Percentiles rank a stretch among this genome's conserved stretches.
Evolutionary conservation across 2,113 vertebrate species (phyloP).

Genomic region (Reinhardtius hippoglossoides): DNA sequence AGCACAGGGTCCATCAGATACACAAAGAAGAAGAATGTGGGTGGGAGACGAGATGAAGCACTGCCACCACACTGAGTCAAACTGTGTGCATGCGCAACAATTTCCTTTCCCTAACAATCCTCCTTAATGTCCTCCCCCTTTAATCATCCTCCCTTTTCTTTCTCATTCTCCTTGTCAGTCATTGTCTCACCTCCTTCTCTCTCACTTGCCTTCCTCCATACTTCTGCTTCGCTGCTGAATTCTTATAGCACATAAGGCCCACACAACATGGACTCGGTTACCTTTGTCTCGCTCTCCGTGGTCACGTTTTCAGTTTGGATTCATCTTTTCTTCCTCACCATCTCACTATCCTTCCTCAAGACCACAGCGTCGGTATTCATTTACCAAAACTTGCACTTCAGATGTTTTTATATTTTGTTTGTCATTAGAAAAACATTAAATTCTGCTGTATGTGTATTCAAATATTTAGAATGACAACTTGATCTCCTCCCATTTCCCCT

Average conservation of each 20-base stretch:
- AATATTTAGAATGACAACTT: background rate
- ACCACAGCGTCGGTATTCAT: background rate
- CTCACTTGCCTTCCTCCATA: slow-evolving; percentile 51
- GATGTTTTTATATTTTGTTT: background rate
- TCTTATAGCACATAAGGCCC: slow-evolving; percentile 59
- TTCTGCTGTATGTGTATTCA: background rate
- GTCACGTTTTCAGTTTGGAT: slow-evolving; percentile 10
- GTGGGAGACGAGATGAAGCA: slow-evolving; percentile 37
- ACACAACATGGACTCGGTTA: slow-evolving; percentile 68
- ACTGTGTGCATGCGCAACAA: slow-evolving; percentile 47
- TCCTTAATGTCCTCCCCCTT: slow-evolving; percentile 62
- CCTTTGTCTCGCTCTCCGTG: slow-evolving; percentile 51
- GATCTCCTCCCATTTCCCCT: background rate
- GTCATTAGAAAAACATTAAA: background rate
- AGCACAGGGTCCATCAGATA: slow-evolving; percentile 17
- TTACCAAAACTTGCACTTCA: background rate
- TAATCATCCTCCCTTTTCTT: slow-evolving; percentile 62
- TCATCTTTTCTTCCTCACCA: slow-evolving; percentile 2
- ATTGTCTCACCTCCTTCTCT: slow-evolving; percentile 45
- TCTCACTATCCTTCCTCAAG: background rate
- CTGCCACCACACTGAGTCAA: slow-evolving; percentile 29
- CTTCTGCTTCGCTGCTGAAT: slow-evolving; percentile 52
- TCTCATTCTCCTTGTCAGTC: slow-evolving; percentile 47
- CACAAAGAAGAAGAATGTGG: slow-evolving; percentile 51
- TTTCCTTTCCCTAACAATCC: slow-evolving; percentile 56